Conservation (phyloP, 2,888 invertebrate species). For the Coronaproctus castanopsis region DNA sequence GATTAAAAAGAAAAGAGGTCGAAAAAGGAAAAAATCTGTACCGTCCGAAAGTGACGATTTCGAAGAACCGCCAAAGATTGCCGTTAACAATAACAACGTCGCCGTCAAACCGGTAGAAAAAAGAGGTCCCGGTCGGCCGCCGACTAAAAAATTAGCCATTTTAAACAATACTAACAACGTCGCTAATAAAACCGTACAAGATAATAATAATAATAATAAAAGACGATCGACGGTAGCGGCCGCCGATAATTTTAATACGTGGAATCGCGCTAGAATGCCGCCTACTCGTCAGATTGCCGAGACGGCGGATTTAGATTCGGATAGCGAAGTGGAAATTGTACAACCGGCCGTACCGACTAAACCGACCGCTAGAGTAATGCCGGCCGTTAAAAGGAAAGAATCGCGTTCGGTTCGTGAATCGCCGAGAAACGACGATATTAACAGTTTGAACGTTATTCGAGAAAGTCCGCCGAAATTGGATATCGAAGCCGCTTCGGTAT, state of each 20-base stretch:
- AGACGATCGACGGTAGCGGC: not conserved
- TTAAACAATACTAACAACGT: not conserved
- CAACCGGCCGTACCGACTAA: not conserved
- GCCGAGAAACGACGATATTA: constrained; percentile 11
- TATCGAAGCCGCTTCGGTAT: constrained; percentile 32
- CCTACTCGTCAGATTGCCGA: not conserved
- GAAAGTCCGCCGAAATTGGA: constrained; percentile 29
- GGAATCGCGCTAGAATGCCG: not conserved
- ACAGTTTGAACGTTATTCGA: constrained; percentile 16
- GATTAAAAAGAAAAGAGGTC: constrained; percentile 11
- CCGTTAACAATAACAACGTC: no score
- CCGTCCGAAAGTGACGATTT: constrained; percentile 10
- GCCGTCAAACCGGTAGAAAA: constrained; percentile 5
- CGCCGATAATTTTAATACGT: not conserved
- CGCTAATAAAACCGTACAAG: not conserved
- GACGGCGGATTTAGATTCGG: constrained; percentile 1
- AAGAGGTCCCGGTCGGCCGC: constrained; percentile 9
- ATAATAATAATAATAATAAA: not conserved
- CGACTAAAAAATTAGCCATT: constrained; percentile 5
- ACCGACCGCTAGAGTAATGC: constrained; percentile 4
- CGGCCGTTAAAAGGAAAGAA: constrained; percentile 6
- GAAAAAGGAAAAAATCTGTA: constrained; percentile 9
- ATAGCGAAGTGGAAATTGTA: constrained; percentile 1
- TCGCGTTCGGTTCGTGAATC: constrained; percentile 7
- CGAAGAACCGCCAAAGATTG: constrained; percentile 8